A percentile compares a stretch with the other conserved stretches of the same genome.
Conservation (phyloP, 2,888 invertebrate species). For the Ctenicera cuprea region DNA sequence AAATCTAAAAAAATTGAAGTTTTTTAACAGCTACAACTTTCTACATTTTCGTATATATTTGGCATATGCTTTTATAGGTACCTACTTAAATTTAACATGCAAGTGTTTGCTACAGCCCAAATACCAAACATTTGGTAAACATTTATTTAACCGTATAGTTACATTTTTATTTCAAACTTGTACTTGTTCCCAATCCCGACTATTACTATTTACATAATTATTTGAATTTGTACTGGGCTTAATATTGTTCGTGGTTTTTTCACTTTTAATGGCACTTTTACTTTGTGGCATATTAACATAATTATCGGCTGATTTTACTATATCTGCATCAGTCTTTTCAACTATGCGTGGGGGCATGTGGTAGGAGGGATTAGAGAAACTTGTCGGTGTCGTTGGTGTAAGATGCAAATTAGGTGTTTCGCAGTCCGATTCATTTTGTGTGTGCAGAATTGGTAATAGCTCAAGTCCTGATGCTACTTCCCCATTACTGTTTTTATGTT, state of each 20-base stretch:
- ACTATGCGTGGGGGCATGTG: conserved; percentile 63
- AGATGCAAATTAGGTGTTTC: conserved; percentile 54
- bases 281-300: conserved; percentile 76
- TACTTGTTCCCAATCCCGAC: conserved; percentile 66
- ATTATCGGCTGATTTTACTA: conserved; percentile 71
- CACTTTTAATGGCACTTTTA: conserved; percentile 68
- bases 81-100: too few species aligned
- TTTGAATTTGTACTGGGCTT: conserved; percentile 51
- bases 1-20: too few species aligned
- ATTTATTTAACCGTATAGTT: too few species aligned
- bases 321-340: conserved; percentile 56
- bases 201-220: conserved; percentile 67
- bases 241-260: conserved; percentile 34
- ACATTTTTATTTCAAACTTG: too few species aligned
- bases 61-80: too few species aligned
- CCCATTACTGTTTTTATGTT: conserved; percentile 57
- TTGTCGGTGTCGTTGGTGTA: conserved; percentile 59
- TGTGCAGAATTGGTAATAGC: conserved; percentile 75
- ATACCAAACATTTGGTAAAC: too few species aligned
- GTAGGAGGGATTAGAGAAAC: conserved; percentile 70
- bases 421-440: conserved; percentile 68
- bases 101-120: too few species aligned
- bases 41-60: too few species aligned
- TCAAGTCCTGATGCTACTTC: conserved; percentile 69
- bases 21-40: too few species aligned